These are phyloP conservation scores for Sminthurides bifidus DNA, from an alignment of 1,140 invertebrate species.

Conservation along the genomic window DNA sequence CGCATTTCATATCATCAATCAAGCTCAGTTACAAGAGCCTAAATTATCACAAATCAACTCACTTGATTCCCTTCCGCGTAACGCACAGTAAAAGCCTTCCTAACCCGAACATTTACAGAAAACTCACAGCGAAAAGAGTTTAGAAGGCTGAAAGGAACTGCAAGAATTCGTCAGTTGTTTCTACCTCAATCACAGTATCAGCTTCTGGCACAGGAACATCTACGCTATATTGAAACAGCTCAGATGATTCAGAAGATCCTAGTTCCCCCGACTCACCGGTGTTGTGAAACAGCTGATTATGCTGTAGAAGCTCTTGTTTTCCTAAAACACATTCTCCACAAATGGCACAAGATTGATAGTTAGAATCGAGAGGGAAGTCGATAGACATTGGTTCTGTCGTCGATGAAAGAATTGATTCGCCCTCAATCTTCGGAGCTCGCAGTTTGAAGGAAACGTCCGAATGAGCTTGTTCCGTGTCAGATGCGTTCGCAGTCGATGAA, in stretches of 20 bases:
- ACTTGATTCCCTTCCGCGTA: no score
- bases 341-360: background rate
- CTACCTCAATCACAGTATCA: background rate
- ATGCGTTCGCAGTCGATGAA: background rate
- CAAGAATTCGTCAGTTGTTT: background rate
- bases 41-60: no score
- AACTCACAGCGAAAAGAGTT: background rate
- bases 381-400: no score
- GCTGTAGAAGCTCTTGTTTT: no score
- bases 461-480: no score
- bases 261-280: background rate
- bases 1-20: no score
- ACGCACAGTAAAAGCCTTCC: no score
- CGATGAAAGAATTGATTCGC: background rate
- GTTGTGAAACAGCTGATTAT: background rate
- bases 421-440: background rate
- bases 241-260: background rate
- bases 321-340: conserved; percentile 1
- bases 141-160: conserved; percentile 2
- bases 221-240: background rate
- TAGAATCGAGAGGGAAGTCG: no score
- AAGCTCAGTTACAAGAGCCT: no score
- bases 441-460: background rate
- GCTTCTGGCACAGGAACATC: background rate
- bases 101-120: no score